Evolutionary conservation across 1,140 invertebrate species (phyloP).

Genomic region (Drosophila paulistorum): DNA sequence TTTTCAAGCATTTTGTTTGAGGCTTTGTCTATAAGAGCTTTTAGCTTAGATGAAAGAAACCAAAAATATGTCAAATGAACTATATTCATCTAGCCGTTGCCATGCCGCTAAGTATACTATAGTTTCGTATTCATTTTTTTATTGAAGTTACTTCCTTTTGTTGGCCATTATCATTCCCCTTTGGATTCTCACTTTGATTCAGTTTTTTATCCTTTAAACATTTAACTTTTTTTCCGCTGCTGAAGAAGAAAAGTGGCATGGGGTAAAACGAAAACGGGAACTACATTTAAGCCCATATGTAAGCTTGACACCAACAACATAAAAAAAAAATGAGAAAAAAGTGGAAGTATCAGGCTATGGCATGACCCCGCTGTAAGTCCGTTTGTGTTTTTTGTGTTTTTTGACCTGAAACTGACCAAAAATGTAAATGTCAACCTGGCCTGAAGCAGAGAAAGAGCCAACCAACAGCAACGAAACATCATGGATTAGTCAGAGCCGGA

Average conservation of each 20-base stretch:
- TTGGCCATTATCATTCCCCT: slow-evolving; percentile 25
- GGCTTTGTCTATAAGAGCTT: too few relatives aligned
- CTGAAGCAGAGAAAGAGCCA: slow-evolving; percentile 16
- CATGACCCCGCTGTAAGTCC: slow-evolving; percentile 20
- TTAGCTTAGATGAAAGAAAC: too few relatives aligned
- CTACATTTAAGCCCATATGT: slow-evolving; percentile 66
- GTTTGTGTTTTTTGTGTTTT: slow-evolving; percentile 19
- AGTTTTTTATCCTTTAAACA: slow-evolving; percentile 41
- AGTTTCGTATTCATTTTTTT: not conserved
- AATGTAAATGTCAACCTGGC: slow-evolving; percentile 76
- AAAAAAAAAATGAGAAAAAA: slow-evolving; percentile 36
- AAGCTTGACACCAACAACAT: slow-evolving; percentile 59
- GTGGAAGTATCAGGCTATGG: slow-evolving; percentile 20
- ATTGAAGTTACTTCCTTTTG: too few relatives aligned
- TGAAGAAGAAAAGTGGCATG: too few relatives aligned
- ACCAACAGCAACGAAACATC: slow-evolving; percentile 56
- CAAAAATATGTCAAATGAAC: too few relatives aligned
- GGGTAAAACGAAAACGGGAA: not conserved
- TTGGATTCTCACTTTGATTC: slow-evolving; percentile 18
- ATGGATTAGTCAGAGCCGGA: slow-evolving; percentile 74
- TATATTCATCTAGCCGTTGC: too few relatives aligned
- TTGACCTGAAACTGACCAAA: slow-evolving; percentile 41
- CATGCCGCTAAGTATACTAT: slow-evolving; percentile 15
- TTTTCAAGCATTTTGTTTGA: not conserved
- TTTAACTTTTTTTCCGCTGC: slow-evolving; percentile 43